A percentile compares a stretch with the other conserved stretches of the same genome.
Evolutionary conservation across 1,140 invertebrate genomes (phyloP).

Genomic region (Drosophila sechellia): DNA sequence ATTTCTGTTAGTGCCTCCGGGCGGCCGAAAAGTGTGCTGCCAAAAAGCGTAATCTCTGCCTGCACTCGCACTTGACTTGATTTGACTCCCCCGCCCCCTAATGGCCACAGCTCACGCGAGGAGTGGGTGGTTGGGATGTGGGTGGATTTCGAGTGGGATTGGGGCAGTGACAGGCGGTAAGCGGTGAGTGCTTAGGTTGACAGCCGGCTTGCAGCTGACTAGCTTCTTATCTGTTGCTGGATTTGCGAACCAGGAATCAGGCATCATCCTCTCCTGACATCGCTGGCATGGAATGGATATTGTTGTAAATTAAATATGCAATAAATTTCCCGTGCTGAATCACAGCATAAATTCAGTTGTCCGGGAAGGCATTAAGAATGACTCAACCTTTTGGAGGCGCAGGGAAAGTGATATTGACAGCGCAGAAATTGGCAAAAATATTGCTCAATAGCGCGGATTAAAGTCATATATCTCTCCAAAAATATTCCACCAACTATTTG

Average conservation of each 20-base stretch:
- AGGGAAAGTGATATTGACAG: slow-evolving; percentile 26
- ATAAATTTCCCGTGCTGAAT: slow-evolving; percentile 30
- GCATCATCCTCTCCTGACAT: neutral
- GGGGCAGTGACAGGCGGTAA: neutral
- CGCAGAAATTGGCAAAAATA: slow-evolving; percentile 15
- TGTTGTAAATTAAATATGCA: slow-evolving; percentile 38
- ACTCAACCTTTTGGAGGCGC: slow-evolving; percentile 2
- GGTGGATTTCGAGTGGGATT: neutral
- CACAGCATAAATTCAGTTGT: slow-evolving; percentile 16
- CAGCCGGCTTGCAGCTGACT: slow-evolving; percentile 37
- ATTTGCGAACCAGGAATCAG: slow-evolving; percentile 18
- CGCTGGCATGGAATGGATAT: slow-evolving; percentile 19
- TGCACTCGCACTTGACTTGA: slow-evolving; percentile 47
- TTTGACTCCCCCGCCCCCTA: slow-evolving; percentile 24
- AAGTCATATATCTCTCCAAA: neutral
- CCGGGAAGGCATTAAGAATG: slow-evolving; percentile 22
- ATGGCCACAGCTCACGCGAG: slow-evolving; percentile 22
- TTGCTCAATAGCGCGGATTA: slow-evolving; percentile 24
- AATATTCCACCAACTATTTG: slow-evolving; percentile 15
- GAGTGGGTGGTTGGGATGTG: neutral
- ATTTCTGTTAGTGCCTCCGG: neutral
- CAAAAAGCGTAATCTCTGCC: slow-evolving; percentile 40
- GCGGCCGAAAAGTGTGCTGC: slow-evolving; percentile 26
- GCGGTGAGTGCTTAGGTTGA: slow-evolving; percentile 5
- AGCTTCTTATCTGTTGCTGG: slow-evolving; percentile 36